Conservation (phyloP, 2,113 vertebrate species). For the Caranx melampygus region DNA sequence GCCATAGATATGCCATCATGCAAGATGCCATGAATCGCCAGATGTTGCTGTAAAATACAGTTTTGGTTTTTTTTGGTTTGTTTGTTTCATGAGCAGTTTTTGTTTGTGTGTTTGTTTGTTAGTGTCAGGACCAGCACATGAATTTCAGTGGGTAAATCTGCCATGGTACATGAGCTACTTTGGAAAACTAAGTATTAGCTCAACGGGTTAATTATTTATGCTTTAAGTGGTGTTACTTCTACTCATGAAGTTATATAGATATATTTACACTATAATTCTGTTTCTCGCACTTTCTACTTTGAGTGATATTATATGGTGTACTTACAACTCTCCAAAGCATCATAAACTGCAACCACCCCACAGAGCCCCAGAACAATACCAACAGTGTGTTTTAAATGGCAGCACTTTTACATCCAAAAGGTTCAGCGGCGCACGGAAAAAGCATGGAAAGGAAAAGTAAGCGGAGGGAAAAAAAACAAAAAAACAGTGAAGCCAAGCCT, state of each 20-base stretch:
- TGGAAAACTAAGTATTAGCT: background rate
- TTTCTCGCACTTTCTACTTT: background rate
- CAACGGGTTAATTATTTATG: background rate
- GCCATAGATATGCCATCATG: too few species aligned
- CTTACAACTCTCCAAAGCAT: constrained; percentile 22
- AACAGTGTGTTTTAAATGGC: constrained; percentile 67
- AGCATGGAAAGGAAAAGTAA: constrained; percentile 42
- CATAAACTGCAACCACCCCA: constrained; percentile 47
- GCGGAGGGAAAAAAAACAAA: background rate
- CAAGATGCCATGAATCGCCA: too few species aligned
- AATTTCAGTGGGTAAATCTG: background rate
- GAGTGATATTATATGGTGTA: constrained; percentile 9
- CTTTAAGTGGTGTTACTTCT: background rate
- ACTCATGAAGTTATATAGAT: background rate
- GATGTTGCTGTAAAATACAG: too few species aligned
- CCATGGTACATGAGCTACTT: background rate
- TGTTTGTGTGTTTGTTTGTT: too few species aligned
- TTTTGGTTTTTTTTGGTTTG: too few species aligned
- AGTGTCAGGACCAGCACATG: too few species aligned
- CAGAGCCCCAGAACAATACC: constrained; percentile 64
- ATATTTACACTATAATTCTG: background rate
- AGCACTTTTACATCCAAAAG: constrained; percentile 50
- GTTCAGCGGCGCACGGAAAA: constrained; percentile 59
- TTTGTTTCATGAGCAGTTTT: too few species aligned
- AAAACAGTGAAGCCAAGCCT: constrained; percentile 59